Evolutionary conservation across 2,797 vertebrate species (phyloP), one percentile per base, ranked within the genome.

Genomic region (Vespertilio murinus): DNA sequence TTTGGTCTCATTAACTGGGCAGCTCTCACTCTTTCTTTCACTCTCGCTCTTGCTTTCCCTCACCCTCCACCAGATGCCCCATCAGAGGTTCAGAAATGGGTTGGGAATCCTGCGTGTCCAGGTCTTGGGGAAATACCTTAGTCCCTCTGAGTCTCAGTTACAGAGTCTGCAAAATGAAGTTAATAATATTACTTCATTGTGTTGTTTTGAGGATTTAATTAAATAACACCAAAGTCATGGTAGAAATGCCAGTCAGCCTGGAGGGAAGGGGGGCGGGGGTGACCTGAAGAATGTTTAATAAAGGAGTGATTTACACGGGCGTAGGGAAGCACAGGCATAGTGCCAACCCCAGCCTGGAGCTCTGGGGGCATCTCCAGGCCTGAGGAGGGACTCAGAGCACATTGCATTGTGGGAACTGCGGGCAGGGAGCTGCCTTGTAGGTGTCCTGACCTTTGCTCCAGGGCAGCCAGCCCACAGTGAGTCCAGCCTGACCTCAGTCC

Each of bases 201-300:
- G 79, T 65, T 83, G n/a, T 78, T 78, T 59, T 47, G n/a, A 86
- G 13, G 35, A 81, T 30, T 77, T 75, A 80, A 86, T 90, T 79
- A 79, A 71, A 64, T n/a, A 84, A 85, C 30, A 33, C n/a, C 33
- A 54, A 40, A 91, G n/a, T 85, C 14, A 8, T 1, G 20, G 12
- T 22, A 69, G 56, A 61, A 84, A 33, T 42, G 70, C 77, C 64
- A 30, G 13, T 65, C 81, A n/a, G 33, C 23, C 47, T 54, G 18
- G 47, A 4, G 10, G 67, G n/a, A 56, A 40, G 18, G 1, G 18
- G 25, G 8, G 12, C 6, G 22, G 52, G 52, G 17, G 23, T 40
- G n/a, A 10, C 30, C 70, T 69, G 71, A 92, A 40, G 38, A 87
- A 40, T 42, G 49, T 59, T 59, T 73, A 59, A 33, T 35, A 35